Percentiles rank a stretch among this genome's conserved stretches.
Evolutionary conservation across 2,113 vertebrate genomes (phyloP).

Genomic region (Porphyrio hochstetteri): DNA sequence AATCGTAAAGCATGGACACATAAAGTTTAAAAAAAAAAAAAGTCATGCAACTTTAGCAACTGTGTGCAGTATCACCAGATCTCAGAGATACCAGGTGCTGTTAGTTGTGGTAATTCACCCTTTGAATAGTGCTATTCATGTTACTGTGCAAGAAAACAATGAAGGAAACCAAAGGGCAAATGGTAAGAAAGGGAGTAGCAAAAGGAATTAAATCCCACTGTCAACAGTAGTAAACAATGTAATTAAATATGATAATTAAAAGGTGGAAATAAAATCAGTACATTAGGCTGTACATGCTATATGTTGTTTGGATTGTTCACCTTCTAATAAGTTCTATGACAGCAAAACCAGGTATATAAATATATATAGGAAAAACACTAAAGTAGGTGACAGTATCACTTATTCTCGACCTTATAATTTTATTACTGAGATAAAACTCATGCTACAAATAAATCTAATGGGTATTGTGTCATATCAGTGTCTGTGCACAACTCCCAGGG

Average conservation of each 20-base stretch:
- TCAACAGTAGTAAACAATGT: background rate
- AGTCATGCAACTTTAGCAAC: background rate
- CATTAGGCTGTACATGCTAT: background rate
- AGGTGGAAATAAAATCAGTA: background rate
- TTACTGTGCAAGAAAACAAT: background rate
- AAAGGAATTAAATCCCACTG: background rate
- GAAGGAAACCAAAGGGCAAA: background rate
- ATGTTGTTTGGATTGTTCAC: background rate
- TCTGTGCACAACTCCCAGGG: background rate
- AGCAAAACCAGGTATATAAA: background rate
- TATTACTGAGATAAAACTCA: background rate
- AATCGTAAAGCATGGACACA: background rate
- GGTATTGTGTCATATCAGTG: background rate
- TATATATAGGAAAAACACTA: background rate
- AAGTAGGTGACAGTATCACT: background rate
- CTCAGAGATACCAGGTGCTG: fast-evolving
- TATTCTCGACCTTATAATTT: background rate
- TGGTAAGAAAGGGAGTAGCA: background rate
- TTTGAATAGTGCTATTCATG: background rate
- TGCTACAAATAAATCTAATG: background rate
- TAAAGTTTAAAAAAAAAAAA: background rate
- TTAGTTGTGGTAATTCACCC: background rate
- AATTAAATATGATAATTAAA: background rate
- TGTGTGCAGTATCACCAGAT: background rate
- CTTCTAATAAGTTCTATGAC: background rate